Conservation (phyloP, 2,113 vertebrate species). For the Corythaixoides concolor region DNA sequence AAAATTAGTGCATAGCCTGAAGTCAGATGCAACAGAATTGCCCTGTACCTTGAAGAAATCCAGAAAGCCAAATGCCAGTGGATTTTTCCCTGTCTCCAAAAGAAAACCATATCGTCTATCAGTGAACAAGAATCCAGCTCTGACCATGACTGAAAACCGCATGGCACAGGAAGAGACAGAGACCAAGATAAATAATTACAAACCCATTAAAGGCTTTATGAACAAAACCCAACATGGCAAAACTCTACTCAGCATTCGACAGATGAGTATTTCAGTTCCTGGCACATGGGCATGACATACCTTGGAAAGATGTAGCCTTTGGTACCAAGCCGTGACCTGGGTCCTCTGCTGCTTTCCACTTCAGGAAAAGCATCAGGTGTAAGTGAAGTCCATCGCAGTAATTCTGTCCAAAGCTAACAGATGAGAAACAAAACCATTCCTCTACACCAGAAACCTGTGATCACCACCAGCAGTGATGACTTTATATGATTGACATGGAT, state of each 20-base stretch:
- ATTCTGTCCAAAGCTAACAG: neutral
- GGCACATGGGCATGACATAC: accelerated
- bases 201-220: neutral
- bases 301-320: neutral
- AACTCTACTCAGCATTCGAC: neutral
- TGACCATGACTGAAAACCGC: neutral
- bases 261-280: neutral
- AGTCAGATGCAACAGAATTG: neutral
- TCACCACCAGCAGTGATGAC: neutral
- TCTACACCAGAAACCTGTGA: neutral
- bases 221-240: neutral
- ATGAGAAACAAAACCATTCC: neutral
- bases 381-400: neutral
- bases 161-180: neutral
- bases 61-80: neutral
- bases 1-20: neutral
- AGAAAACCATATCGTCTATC: constrained; percentile 2
- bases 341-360: neutral
- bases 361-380: neutral
- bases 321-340: neutral
- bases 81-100: neutral
- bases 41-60: neutral
- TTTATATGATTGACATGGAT: neutral
- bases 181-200: constrained; percentile 33
- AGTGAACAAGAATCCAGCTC: neutral